phyloP scores from a whole-genome alignment of 2,888 invertebrate genomes.

The Amblyteles armatorius region DNA sequence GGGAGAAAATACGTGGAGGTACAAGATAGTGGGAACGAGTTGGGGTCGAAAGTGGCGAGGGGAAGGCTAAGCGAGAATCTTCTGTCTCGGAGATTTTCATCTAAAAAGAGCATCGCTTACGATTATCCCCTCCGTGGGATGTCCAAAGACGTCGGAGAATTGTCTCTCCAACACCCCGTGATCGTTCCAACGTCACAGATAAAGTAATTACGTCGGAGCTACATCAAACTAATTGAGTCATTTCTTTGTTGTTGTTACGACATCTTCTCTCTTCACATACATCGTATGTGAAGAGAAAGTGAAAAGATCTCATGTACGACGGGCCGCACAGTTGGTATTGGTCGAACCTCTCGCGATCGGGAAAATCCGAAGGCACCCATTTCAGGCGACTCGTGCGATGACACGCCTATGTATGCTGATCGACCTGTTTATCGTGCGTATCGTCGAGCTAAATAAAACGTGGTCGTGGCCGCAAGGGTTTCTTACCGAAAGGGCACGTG shows the following conservation, averaged over 20 bases:
- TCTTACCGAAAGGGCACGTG: conserved; percentile 71
- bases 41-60: not conserved
- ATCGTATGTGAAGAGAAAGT: no score
- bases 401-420: no score
- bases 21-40: not conserved
- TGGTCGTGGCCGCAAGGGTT: conserved; percentile 43
- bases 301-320: no score
- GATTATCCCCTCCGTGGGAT: not conserved
- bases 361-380: not conserved
- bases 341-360: no score
- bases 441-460: conserved; percentile 54
- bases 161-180: not conserved
- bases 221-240: not conserved
- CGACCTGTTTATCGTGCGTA: not conserved
- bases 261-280: no score
- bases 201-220: not conserved
- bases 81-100: conserved; percentile 6
- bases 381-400: no score
- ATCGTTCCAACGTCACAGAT: not conserved
- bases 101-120: conserved; percentile 18
- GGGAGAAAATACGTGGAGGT: conserved; percentile 9
- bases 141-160: not conserved
- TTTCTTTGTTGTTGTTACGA: no score
- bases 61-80: not conserved
- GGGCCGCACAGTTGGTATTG: no score